phyloP scores from a whole-genome alignment of 2,113 vertebrate species.

The Syngnathus typhle region DNA sequence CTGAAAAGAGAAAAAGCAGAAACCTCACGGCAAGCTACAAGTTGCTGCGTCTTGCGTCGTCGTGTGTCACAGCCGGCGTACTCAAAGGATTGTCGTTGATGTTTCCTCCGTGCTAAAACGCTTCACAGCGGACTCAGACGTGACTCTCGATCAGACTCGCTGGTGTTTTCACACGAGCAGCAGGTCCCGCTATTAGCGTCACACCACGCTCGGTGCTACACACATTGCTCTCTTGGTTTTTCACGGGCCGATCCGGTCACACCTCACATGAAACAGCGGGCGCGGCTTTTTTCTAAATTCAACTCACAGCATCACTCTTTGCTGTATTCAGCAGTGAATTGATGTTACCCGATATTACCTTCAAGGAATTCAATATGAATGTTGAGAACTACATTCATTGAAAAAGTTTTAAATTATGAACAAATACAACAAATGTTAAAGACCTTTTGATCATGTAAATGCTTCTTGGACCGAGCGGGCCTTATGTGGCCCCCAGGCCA shows the following conservation, averaged over 20 bases:
- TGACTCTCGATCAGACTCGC: slow-evolving; percentile 4
- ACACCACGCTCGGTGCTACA: slow-evolving; percentile 3
- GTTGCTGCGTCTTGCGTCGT: not conserved
- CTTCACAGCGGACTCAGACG: not conserved
- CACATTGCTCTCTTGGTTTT: not conserved
- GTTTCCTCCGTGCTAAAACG: not conserved
- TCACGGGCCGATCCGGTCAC: slow-evolving; percentile 15
- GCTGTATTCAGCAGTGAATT: not conserved
- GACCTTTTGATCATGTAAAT: too few relatives aligned
- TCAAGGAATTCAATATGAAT: too few relatives aligned
- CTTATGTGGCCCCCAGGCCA: too few relatives aligned
- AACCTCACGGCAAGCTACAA: not conserved
- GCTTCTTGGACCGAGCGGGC: too few relatives aligned
- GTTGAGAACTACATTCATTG: too few relatives aligned
- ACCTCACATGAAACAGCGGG: not conserved
- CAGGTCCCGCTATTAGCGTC: slow-evolving; percentile 18
- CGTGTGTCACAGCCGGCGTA: not conserved
- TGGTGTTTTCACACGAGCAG: slow-evolving; percentile 16
- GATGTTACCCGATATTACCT: too few relatives aligned
- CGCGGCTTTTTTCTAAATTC: slow-evolving; percentile 1
- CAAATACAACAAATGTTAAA: too few relatives aligned
- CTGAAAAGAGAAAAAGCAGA: slow-evolving; percentile 16
- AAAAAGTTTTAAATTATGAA: too few relatives aligned
- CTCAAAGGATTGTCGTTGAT: not conserved
- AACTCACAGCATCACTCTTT: slow-evolving; percentile 23